phyloP scores from a whole-genome alignment of 2,113 vertebrate species.

The Anhinga rufa region DNA sequence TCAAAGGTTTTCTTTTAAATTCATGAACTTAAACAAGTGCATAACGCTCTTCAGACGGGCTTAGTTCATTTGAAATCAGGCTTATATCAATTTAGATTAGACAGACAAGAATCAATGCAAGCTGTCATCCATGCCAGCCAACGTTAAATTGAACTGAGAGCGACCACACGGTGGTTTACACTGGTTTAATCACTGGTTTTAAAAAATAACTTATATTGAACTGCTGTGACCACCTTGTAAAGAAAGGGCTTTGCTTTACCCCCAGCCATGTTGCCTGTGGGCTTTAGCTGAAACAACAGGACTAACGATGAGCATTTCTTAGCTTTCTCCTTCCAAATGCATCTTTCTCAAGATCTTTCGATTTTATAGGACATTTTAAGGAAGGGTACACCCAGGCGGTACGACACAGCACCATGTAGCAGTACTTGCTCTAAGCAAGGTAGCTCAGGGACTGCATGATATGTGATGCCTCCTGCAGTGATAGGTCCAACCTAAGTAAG shows the following conservation, averaged over 20 bases:
- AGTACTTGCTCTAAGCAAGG: not conserved
- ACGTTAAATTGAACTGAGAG: not conserved
- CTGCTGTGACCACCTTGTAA: not conserved
- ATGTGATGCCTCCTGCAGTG: not conserved
- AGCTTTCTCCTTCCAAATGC: not conserved
- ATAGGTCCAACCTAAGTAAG: not conserved
- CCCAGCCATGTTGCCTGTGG: not conserved
- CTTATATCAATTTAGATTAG: constrained; percentile 24
- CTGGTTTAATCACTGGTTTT: not conserved
- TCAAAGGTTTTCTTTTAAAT: constrained; percentile 17
- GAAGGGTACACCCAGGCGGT: not conserved
- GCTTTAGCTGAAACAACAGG: not conserved
- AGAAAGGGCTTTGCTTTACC: not conserved
- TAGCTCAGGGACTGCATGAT: not conserved
- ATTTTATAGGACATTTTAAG: not conserved
- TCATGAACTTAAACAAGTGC: not conserved
- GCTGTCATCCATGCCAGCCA: not conserved
- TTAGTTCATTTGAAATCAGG: constrained; percentile 14
- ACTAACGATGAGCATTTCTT: not conserved
- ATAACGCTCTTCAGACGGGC: not conserved
- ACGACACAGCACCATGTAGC: fast-evolving
- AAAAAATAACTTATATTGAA: not conserved
- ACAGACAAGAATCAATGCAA: constrained; percentile 18
- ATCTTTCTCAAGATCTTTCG: not conserved
- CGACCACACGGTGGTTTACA: not conserved